Percentiles rank a stretch among this genome's conserved stretches.
Evolutionary conservation across 2,888 invertebrate species (phyloP).

Genomic region (Caenorhabditis macrosperma): DNA sequence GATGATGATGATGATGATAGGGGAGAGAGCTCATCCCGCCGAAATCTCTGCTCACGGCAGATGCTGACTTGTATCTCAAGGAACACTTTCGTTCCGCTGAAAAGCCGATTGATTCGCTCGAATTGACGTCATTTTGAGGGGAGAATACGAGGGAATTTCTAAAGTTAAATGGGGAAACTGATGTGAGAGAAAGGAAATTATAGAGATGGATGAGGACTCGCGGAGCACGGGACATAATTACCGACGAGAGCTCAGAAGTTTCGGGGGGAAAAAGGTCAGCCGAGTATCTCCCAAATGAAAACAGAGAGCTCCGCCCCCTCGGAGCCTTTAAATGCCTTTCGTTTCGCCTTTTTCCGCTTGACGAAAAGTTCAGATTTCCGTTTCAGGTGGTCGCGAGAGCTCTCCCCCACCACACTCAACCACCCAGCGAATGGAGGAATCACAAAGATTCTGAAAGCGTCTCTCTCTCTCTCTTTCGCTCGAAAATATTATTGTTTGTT

Average conservation of each 20-base stretch:
- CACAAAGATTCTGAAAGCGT: not conserved
- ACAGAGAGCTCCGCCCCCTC: not conserved
- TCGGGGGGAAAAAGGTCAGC: conserved; percentile 9
- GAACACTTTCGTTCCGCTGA: not conserved
- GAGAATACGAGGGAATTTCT: not conserved
- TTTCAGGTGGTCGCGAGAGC: not conserved
- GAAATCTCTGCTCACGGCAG: not conserved
- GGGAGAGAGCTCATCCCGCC: not conserved
- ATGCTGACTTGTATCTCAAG: not conserved
- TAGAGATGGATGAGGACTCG: not conserved
- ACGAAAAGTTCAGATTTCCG: conserved; percentile 36
- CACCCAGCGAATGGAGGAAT: not conserved
- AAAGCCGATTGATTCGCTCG: not conserved
- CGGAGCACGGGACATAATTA: conserved; percentile 1
- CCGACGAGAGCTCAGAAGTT: not conserved
- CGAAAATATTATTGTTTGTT: conserved; percentile 18
- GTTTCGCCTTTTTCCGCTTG: conserved; percentile 1
- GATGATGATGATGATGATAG: not conserved
- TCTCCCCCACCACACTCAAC: not conserved
- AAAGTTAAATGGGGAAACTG: not conserved
- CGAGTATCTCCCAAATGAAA: not conserved
- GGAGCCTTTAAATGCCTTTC: not conserved
- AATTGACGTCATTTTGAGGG: conserved; percentile 6
- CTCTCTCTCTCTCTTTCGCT: not conserved
- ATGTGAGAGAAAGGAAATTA: conserved; percentile 3